Evolutionary conservation across 2,113 vertebrate genomes (phyloP).

Genomic region (Uropsilus gracilis): DNA sequence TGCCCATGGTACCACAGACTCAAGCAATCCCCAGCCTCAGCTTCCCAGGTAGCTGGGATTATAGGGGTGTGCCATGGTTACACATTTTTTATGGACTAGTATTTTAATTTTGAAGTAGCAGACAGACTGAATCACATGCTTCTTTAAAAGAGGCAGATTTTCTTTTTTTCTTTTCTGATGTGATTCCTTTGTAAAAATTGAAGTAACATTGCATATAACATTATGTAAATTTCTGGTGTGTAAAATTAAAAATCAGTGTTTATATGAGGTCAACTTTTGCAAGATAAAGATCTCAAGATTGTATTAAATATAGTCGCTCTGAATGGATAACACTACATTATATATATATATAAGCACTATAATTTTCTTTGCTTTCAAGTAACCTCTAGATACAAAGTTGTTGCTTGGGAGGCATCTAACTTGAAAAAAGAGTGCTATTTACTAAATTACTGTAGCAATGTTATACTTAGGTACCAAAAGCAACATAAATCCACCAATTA

Average conservation of each 20-base stretch:
- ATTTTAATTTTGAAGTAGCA: slow-evolving; percentile 58
- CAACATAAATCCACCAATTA: background rate
- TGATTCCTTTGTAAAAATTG: too few species aligned
- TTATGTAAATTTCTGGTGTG: too few species aligned
- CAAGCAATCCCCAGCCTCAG: too few species aligned
- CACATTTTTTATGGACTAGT: slow-evolving; percentile 35
- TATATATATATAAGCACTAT: slow-evolving; percentile 18
- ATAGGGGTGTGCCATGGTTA: too few species aligned
- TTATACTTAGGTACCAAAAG: background rate
- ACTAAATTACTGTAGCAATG: background rate
- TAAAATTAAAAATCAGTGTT: too few species aligned
- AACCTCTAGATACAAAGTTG: slow-evolving; percentile 55
- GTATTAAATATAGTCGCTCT: slow-evolving; percentile 55
- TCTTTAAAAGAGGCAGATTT: slow-evolving; percentile 44
- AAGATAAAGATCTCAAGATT: slow-evolving; percentile 57
- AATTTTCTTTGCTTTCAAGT: slow-evolving; percentile 30
- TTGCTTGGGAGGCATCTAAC: background rate
- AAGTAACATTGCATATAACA: too few species aligned
- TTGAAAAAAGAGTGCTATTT: slow-evolving; percentile 24
- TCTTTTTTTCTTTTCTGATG: background rate
- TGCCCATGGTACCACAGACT: too few species aligned
- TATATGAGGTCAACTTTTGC: slow-evolving; percentile 28
- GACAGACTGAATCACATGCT: slow-evolving; percentile 33
- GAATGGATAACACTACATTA: slow-evolving; percentile 1
- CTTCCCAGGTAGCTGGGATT: too few species aligned